Evolutionary conservation across 2,888 invertebrate genomes (phyloP), one percentile per base, ranked within the genome.

Genomic region (Osedax fenrisi): DNA sequence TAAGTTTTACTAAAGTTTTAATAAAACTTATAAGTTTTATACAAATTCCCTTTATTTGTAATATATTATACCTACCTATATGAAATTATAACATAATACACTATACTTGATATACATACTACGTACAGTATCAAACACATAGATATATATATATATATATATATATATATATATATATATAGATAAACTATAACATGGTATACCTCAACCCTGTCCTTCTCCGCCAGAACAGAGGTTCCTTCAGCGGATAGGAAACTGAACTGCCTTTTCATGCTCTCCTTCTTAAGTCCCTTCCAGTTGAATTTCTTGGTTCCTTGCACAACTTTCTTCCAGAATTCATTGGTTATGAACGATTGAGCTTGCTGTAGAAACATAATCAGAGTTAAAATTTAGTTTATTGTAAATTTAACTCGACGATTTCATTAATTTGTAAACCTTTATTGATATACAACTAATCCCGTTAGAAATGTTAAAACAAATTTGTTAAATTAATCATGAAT

Each of bases 271-370:
- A 68, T 25, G 17, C n/a, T 27, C 1, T 5, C 17, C 10, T 68
- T 27, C 27, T 68, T 25, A 10, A 68, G 68, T 10, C 22, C 22
- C n/a, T 68, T 68, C 68, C 68, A 68, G 26, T 68, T 26, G 27
- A 68, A 68, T 22, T 68, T n/a, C 26, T 25, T 68, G 5, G 68
- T 68, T 25, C 21, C 22, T 13, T 24, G 2, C 22, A 27, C 68
- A 5, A 68, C 68, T 10, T n/a, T 21, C n/a, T 68, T 68, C 68
- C n/a, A 17, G 27, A 68, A 68, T 21, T 24, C 27, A 17, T 41
- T 41, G 41, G 10, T 41, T 41, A 5, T 41, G 5, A 17, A 5
- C 17, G 10, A 10, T 41, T 41, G 41, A 41, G 5, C 17, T 41
- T 41, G 10, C 41, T 41, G n/a, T n/a, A n/a, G n/a, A n/a, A n/a